A percentile compares a stretch with the other conserved stretches of the same genome.
phyloP scores from a whole-genome alignment of 2,113 vertebrate genomes.

The Oenanthe oenanthe region DNA sequence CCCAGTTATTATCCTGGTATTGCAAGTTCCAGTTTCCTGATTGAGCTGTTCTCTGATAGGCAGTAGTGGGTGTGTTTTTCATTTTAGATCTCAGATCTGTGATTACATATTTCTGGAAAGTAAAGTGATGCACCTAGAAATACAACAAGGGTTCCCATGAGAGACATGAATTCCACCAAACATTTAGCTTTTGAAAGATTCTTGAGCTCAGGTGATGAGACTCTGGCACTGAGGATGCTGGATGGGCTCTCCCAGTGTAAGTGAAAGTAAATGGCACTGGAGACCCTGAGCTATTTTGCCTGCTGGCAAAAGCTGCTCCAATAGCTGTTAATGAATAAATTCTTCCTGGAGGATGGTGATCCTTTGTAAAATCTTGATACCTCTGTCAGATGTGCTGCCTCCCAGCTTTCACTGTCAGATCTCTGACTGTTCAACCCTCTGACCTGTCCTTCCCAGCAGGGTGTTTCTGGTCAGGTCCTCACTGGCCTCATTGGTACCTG shows the following conservation, averaged over 20 bases:
- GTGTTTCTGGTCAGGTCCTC: background rate
- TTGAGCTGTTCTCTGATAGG: background rate
- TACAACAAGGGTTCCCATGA: background rate
- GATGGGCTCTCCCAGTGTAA: background rate
- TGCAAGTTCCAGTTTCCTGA: background rate
- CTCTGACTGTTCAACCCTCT: background rate
- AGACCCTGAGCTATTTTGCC: background rate
- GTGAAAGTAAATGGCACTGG: background rate
- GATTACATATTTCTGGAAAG: background rate
- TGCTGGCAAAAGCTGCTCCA: background rate
- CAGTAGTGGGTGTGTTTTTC: background rate
- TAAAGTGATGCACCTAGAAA: background rate
- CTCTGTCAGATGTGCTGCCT: background rate
- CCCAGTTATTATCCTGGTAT: background rate
- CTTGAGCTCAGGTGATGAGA: background rate
- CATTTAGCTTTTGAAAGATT: background rate
- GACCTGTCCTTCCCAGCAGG: background rate
- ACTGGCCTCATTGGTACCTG: rapidly evolving
- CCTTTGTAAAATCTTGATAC: background rate
- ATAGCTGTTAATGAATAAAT: background rate
- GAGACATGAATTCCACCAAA: background rate
- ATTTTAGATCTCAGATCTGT: background rate
- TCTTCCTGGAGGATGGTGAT: background rate
- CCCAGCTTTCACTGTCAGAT: background rate
- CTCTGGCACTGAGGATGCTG: rapidly evolving